Base-by-base conservation (phyloP, 2,888 invertebrate species). In the Drosophila testacea region DNA sequence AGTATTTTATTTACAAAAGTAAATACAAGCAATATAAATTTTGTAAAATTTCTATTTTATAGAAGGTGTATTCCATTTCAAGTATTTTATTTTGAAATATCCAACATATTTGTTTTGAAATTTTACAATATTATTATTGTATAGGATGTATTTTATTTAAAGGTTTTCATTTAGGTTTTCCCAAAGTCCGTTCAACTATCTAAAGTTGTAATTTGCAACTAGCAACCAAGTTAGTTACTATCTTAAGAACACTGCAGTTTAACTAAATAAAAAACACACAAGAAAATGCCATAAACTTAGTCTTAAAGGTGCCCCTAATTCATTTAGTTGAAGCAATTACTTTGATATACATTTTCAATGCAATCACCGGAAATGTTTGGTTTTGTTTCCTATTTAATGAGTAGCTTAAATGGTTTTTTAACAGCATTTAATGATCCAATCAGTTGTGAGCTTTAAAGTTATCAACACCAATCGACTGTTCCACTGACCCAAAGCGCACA, bases 401-500 rank as follows among this genome's bases (percentile, higher is more conserved):
- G 39, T 42, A 6, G 16, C 30, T 54, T 28, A 38, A 69, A 50
- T 51, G 44, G 4, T 9, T 52, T 32, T 65, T 50, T 44, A 59
- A 48, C 13, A 48, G 59, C 30, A 22, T 61, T 77, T 66, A 60
- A 71, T 78, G 69, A 83, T 75, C 41, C 32, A 69, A 71, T 74
- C 78, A 68, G 52, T 13, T 41, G 16, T 48, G 16, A 42, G 48
- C 42, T 69, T 60, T 30, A 38, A 2, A 42, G 52, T 44, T 52
- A 55, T 36, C 16, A 63, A 55, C 54, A 42, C 55, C 32, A 22
- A 42, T 9, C 39, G 22, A 39, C 63, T 77, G 82, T 51, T 84
- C 85, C 63, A 88, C 67, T 88, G 80, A 83, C 83, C 88, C 72
- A 77, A 48, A 69, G 77, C 41, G 13, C 42, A 57, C 42, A 69